These are phyloP conservation scores for Drosophila buzzatii DNA, from an alignment of 2,888 invertebrate species.

Conservation along the genomic window DNA sequence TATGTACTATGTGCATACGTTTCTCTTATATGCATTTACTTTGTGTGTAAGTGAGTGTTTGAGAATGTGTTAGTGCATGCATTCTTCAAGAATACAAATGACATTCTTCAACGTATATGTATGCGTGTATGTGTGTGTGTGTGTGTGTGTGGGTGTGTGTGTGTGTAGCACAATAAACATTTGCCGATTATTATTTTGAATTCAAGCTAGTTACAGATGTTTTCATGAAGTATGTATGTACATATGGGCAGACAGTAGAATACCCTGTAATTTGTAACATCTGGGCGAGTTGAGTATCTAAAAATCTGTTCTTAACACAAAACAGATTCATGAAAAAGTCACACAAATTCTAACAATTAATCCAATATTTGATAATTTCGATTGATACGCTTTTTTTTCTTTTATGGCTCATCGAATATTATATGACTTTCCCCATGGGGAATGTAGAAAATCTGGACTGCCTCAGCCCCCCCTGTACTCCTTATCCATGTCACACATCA, in stretches of 20 bases:
- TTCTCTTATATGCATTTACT: no score
- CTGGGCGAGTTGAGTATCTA: neutral
- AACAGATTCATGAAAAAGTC: neutral
- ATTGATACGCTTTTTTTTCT: neutral
- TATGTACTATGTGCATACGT: no score
- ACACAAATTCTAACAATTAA: neutral
- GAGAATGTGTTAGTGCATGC: no score
- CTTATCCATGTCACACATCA: neutral
- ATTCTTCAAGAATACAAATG: no score
- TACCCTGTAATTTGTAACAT: neutral
- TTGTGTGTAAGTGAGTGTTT: no score
- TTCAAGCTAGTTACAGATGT: conserved; percentile 1
- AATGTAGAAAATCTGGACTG: neutral
- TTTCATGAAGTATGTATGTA: neutral
- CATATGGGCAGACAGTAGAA: neutral
- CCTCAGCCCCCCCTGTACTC: neutral
- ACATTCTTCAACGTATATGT: no score
- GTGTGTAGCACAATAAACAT: neutral
- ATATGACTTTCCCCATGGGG: neutral
- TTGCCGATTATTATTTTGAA: neutral
- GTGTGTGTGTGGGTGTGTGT: neutral
- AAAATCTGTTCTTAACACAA: neutral
- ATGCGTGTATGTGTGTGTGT: neutral
- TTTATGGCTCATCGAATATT: neutral
- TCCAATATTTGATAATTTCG: neutral